phyloP scores from a whole-genome alignment of 2,797 vertebrate species.

The Sebastes elongatus region DNA sequence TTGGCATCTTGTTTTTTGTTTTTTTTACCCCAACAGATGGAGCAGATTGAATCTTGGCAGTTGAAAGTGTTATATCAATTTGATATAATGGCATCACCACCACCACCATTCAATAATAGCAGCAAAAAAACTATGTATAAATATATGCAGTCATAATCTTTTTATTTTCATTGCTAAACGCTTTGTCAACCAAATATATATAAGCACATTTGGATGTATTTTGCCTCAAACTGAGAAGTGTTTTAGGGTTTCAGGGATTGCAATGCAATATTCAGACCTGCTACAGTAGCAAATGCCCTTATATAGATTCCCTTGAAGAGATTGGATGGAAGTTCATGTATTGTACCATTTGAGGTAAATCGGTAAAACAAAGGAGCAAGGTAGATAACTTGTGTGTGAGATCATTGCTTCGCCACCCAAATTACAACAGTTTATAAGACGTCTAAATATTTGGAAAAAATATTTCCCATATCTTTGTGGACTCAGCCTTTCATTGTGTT shows the following conservation, averaged over 20 bases:
- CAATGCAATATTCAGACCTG: not conserved
- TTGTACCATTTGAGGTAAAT: conserved; percentile 30
- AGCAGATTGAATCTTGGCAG: conserved; percentile 27
- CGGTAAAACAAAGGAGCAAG: conserved; percentile 57
- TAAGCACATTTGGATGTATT: not conserved
- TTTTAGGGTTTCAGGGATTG: not conserved
- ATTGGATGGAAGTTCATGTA: conserved; percentile 4
- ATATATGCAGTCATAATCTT: not conserved
- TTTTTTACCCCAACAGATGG: conserved; percentile 19
- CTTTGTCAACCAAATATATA: not conserved
- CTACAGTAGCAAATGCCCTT: not conserved
- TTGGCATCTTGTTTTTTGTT: not conserved
- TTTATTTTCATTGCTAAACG: not conserved
- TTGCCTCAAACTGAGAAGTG: not conserved
- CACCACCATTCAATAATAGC: not conserved
- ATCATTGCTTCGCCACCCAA: conserved; percentile 54
- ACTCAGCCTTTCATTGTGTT: conserved; percentile 67
- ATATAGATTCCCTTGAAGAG: not conserved
- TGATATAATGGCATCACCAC: not conserved
- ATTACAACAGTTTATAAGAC: conserved; percentile 56
- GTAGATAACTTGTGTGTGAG: conserved; percentile 36
- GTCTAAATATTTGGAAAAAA: conserved; percentile 71
- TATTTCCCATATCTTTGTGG: conserved; percentile 62
- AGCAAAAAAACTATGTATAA: not conserved
- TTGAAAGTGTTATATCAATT: conserved; percentile 16